Conservation (phyloP, 2,888 invertebrate species). For the Orthosia incerta region DNA sequence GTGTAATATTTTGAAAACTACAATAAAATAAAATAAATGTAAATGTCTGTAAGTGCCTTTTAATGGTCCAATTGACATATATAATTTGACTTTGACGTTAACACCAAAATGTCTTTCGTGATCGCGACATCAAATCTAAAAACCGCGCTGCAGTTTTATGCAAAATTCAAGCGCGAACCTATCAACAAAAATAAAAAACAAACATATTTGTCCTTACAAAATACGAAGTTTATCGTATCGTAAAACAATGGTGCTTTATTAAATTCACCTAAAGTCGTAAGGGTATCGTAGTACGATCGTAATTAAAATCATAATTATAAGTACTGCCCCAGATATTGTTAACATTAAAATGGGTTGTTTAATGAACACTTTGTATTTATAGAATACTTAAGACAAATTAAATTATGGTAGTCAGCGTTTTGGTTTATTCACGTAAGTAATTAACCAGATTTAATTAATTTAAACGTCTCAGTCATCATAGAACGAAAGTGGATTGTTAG, state of each 20-base stretch:
- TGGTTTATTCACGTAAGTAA: neutral
- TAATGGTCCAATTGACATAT: too few species aligned
- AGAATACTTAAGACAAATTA: slow-evolving; percentile 5
- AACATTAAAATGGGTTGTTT: slow-evolving; percentile 32
- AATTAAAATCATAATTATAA: slow-evolving; percentile 44
- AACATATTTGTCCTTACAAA: slow-evolving; percentile 8
- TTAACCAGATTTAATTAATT: neutral
- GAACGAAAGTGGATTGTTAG: neutral
- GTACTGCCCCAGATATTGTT: slow-evolving; percentile 31
- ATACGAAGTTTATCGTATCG: slow-evolving; percentile 20
- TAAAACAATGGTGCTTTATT: slow-evolving; percentile 34
- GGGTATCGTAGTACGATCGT: slow-evolving; percentile 28
- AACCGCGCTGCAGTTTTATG: neutral
- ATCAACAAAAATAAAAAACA: too few species aligned
- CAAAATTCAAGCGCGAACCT: too few species aligned
- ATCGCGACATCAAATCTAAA: neutral
- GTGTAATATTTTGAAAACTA: too few species aligned
- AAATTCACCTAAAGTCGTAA: slow-evolving; percentile 43
- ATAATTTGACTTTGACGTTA: too few species aligned
- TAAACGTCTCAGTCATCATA: neutral
- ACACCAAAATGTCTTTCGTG: too few species aligned
- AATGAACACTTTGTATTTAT: slow-evolving; percentile 34
- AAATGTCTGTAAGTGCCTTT: too few species aligned
- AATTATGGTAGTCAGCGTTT: neutral
- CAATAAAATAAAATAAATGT: neutral